These are phyloP conservation scores for Sceloporus undulatus DNA, from an alignment of 2,113 vertebrate genomes.

Conservation along the genomic window DNA sequence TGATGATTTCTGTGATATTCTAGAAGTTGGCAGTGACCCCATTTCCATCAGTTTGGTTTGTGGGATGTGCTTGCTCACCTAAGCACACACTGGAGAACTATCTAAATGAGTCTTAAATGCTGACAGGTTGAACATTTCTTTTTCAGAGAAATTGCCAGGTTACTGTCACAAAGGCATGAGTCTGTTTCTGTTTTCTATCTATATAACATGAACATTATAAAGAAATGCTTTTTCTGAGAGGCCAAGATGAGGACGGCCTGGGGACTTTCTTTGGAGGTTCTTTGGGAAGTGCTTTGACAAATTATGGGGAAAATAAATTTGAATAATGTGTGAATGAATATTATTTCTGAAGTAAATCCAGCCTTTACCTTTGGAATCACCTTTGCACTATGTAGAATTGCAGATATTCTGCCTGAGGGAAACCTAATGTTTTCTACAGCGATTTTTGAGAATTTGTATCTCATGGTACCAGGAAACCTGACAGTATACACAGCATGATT, in stretches of 20 bases:
- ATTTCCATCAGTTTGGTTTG: background rate
- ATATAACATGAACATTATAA: background rate
- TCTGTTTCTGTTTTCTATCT: background rate
- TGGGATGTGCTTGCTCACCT: background rate
- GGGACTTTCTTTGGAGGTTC: background rate
- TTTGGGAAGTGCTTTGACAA: background rate
- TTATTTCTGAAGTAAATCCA: background rate
- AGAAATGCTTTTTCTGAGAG: background rate
- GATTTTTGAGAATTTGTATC: background rate
- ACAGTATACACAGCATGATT: no score
- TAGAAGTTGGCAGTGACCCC: background rate
- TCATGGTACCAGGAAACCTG: background rate
- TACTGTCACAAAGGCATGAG: background rate
- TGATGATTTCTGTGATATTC: slow-evolving; percentile 3
- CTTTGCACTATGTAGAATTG: background rate
- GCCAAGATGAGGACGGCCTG: background rate
- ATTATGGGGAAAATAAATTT: background rate
- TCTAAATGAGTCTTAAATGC: background rate
- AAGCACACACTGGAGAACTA: background rate
- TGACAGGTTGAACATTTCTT: background rate
- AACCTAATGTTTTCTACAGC: background rate
- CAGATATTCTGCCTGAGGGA: background rate
- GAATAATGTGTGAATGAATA: background rate
- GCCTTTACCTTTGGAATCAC: background rate
- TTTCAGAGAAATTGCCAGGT: background rate